Base-by-base conservation (phyloP, 2,113 vertebrate species). In the Syngnathus scovelli region DNA sequence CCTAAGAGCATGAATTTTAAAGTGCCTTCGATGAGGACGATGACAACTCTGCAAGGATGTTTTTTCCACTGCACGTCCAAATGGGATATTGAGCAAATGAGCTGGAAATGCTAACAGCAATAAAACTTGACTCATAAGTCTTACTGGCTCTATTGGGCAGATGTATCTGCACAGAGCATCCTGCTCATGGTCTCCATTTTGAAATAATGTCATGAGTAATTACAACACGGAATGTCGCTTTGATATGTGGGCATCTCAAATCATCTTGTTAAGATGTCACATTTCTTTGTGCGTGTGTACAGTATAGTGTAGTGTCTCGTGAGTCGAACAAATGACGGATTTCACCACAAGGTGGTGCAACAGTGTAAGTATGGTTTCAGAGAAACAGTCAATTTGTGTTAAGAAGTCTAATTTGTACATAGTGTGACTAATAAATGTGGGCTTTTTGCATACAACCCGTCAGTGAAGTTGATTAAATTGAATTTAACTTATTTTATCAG, bases 11-110 rank as follows among this genome's bases (percentile, higher is more conserved):
- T 67, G 66, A 61, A 43, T 77, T 70, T 78, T 67, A 87, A 39
- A 88, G 88, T 89, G 87, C 88, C 88, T 90, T 88, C 75, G 61
- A 70, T 52, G 56, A 64, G 73, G 61, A 86, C 74, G 68, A 59
- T 66, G 41, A 52, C 48, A 66, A 64, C 64, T 51, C 71, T 74
- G 51, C 81, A 72, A 72, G 54, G 18, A 71, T 16, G 66, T 49
- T 49, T 13, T n/a, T n/a, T n/a, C 49, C 19, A 52, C 49, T 54
- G 70, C 74, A 70, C 72, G 65, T 55, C 63, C 55, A 43, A n/a
- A 37, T 12, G 4, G 68, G 66, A 63, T 41, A 19, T 12, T 15
- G 41, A 10, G 41, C 21, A 13, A 62, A 61, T n/a, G 19, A 27
- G 8, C 13, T 11, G 16, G 21, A 7, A 33, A 56, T 15, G 58